Evolutionary conservation across 2,113 vertebrate species (phyloP), one percentile per base, ranked within the genome.

Genomic region (Neodon shergylaensis): DNA sequence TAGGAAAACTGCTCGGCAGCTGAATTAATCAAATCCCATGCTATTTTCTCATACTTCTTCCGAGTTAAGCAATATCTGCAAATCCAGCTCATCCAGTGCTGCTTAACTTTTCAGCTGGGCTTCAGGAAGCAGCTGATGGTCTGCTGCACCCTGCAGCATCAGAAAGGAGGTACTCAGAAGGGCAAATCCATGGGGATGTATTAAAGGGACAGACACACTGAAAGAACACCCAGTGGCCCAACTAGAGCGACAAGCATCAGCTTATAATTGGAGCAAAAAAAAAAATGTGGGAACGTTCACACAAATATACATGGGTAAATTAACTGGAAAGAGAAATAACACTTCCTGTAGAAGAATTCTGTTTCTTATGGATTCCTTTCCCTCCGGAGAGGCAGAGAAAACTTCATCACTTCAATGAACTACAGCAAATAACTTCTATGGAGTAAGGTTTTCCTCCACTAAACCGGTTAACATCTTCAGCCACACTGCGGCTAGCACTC

Each of bases 31-130:
- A 70, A 89, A 89, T 61, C 44, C 13, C 68, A 49, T 52, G 39
- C 88, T 72, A 88, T n/a, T 96, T 94, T 77, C 66, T 19, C 31
- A 88, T 52, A 79, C 8, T 79, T 94, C 47, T 87, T 86, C 26
- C 42, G 73, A 91, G 17, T 39, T 70, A 94, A 86, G 65, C 9
- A 54, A 90, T 78, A 92, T 47, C 83, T 89, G 77, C 5, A 44
- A 89, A 91, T 12, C 2, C 52, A 78, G 90, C 16, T 85, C 36
- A 83, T 72, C 86, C 36, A 88, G 61, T 26, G 85, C 84, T 16
- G 6, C 16, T 85, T 93, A 93, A 58, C 91, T 87, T 39, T 94
- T 92, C 66, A 52, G 19, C 77, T 77, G 73, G 31, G 73, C 58
- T 81, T 77, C 83, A 61, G 88, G 72, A 95, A 91, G 77, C 36